Percentiles rank a stretch among this genome's conserved stretches.
These are phyloP conservation scores for Acrocephalus arundinaceus DNA, from an alignment of 2,113 vertebrate species.

Conservation along the genomic window DNA sequence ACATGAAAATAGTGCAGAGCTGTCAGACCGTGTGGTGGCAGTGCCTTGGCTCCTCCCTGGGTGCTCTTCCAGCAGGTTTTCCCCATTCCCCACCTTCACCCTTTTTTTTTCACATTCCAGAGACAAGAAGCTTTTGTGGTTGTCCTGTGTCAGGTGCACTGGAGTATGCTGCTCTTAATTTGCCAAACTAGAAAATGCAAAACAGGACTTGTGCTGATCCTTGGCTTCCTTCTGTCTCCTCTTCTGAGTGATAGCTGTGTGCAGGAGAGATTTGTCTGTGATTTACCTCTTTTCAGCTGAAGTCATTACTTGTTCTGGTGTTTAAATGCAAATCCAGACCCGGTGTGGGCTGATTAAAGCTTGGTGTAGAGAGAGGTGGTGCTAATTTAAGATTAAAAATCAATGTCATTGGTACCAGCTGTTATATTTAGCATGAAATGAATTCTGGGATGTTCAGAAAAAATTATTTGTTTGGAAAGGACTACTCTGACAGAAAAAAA, in stretches of 20 bases:
- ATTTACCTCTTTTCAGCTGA: background rate
- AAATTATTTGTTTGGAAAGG: background rate
- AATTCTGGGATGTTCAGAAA: background rate
- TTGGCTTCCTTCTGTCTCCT: background rate
- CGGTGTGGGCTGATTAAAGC: background rate
- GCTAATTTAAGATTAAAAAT: background rate
- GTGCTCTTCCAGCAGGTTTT: background rate
- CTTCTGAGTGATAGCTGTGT: background rate
- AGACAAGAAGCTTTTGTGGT: background rate
- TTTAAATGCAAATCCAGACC: background rate
- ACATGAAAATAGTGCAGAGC: background rate
- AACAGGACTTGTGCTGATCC: background rate
- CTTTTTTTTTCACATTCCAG: background rate
- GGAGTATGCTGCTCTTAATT: background rate
- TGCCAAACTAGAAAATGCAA: background rate
- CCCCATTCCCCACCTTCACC: background rate
- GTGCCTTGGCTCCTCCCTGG: background rate
- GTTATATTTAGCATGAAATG: background rate
- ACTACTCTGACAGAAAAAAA: background rate
- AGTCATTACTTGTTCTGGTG: background rate
- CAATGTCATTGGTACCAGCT: background rate
- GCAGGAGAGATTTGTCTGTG: background rate
- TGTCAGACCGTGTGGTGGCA: background rate
- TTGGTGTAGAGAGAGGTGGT: background rate
- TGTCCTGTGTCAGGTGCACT: background rate